Base-by-base conservation (phyloP, 1,140 invertebrate genomes). In the Eciton burchellii region DNA sequence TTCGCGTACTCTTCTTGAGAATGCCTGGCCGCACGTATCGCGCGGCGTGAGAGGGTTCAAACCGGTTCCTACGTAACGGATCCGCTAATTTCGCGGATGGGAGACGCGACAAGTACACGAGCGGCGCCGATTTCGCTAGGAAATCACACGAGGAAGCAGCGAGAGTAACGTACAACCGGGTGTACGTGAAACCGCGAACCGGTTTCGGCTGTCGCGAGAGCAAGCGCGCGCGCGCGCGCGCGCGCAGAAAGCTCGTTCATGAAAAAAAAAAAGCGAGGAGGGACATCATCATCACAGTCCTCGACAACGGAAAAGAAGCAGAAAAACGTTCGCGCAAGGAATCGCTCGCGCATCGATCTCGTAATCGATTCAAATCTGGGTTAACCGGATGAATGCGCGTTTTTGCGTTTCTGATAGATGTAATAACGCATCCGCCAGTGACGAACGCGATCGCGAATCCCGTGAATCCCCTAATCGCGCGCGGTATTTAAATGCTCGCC, bases 391-490 rank as follows among this genome's bases (percentile, higher is more conserved):
- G 47, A 77, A 3, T 16, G 35, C 41, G 19, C 35, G 35, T 84
- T 57, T 41, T 35, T 21, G 8, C 65, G 12, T 24, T 29, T n/a
- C 29, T 43, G 41, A 49, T 16, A 35, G 26, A 47, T 24, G 76
- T 24, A 62, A 57, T 29, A 79, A 83, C 43, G 47, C 24, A 47
- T 59, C 72, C 57, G 52, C 57, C 29, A 0, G 63, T 70, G 77
- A 87, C 74, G 72, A 81, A 35, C 35, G 35, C 41, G 70, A 84
- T 35, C 52, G 21, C 45, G 49, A 41, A 86, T 71, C 82, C 65
- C 84, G 87, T 87, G 85, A 88, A 84, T 87, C 47, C n/a, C 84
- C 76, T 88, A 87, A 88, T 87, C 68, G 86, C 71, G 45, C 26
- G 35, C 62, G 45, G 65, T 88, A 84, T 88, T 87, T 87, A 87